These are phyloP conservation scores for Anneissia japonica DNA, from an alignment of 35 echinoderm and acorn worm genomes.

Conservation along the genomic window DNA sequence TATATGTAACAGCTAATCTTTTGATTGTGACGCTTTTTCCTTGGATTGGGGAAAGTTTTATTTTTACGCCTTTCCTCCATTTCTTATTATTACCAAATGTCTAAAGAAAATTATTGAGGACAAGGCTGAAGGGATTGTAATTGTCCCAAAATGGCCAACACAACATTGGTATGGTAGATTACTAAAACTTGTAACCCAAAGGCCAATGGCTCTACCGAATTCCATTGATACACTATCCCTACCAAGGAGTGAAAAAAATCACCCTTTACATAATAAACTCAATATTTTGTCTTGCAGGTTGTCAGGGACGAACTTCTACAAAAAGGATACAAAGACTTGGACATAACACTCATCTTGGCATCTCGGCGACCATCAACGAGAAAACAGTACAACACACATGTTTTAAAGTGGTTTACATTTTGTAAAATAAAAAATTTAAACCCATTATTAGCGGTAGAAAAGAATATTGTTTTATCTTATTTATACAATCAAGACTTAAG, in stretches of 20 bases:
- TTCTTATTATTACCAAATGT: not conserved
- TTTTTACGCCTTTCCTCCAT: conserved; percentile 36
- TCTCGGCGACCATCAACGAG: conserved; percentile 55
- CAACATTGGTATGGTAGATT: not conserved
- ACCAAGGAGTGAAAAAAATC: not conserved
- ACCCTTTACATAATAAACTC: conserved; percentile 7
- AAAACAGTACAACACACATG: conserved; percentile 35
- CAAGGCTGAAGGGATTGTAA: not conserved
- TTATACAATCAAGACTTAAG: not conserved
- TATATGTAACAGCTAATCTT: too few relatives aligned
- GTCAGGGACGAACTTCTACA: conserved; percentile 47
- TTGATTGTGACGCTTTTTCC: conserved; percentile 24
- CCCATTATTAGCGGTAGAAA: not conserved
- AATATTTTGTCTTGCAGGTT: conserved; percentile 45
- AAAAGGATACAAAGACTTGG: conserved; percentile 5
- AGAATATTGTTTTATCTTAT: not conserved
- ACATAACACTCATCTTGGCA: conserved; percentile 40
- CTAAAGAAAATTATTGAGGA: not conserved
- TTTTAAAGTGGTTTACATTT: conserved; percentile 57
- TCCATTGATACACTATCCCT: not conserved
- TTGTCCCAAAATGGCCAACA: not conserved
- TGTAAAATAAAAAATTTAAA: conserved; percentile 17
- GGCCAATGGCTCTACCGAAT: not conserved
- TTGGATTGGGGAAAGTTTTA: not conserved
- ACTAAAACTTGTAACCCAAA: not conserved